phyloP scores from a whole-genome alignment of 2,113 vertebrate genomes.

The Ranitomeya imitator region DNA sequence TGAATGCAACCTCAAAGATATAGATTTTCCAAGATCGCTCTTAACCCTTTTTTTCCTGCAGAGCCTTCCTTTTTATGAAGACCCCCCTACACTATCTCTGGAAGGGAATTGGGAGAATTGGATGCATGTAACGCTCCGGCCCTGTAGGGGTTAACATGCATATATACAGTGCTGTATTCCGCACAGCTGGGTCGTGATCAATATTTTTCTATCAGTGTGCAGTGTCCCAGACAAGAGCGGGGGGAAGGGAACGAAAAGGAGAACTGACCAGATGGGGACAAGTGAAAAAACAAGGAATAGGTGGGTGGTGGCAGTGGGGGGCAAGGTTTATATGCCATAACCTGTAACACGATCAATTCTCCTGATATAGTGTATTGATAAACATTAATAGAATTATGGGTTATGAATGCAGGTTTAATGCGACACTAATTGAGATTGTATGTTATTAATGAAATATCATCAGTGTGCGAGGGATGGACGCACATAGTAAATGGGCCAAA shows the following conservation, averaged over 20 bases:
- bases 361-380: constrained; percentile 34
- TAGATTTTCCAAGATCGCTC: neutral
- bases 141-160: constrained; percentile 77
- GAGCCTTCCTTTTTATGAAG: neutral
- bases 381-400: constrained; percentile 19
- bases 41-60: constrained; percentile 13
- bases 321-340: neutral
- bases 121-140: constrained; percentile 40
- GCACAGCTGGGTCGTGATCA: constrained; percentile 85
- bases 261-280: constrained; percentile 59
- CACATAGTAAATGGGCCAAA: neutral
- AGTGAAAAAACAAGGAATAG: constrained; percentile 40
- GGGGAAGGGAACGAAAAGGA: constrained; percentile 62
- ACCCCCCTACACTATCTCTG: neutral
- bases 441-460: neutral
- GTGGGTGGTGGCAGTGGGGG: neutral
- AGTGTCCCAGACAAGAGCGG: constrained; percentile 73
- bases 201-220: constrained; percentile 89
- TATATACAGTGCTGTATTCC: constrained; percentile 76
- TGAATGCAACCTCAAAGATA: neutral
- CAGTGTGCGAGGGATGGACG: neutral
- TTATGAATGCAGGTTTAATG: neutral
- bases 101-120: neutral
- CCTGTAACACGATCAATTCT: constrained; percentile 10
- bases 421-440: neutral